Evolutionary conservation across 2,797 vertebrate species (phyloP), one percentile per base, ranked within the genome.

Genomic region (Rhabdophis nuchalis): DNA sequence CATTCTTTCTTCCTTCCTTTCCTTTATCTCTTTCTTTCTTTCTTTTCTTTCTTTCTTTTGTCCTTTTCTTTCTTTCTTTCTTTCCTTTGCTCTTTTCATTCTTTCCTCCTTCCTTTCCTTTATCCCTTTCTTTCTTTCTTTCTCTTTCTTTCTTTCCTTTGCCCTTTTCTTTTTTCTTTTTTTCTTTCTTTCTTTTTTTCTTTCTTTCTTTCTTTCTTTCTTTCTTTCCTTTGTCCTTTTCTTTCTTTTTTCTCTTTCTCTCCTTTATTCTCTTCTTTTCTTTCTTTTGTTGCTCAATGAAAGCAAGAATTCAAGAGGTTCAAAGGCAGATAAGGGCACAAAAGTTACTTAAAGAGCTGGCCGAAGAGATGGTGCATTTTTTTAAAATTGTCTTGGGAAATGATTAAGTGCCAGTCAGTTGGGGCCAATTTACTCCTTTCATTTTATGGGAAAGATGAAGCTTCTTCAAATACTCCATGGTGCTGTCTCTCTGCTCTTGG

Each of bases 251-350:
- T 14, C 5, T 1, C 10, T 1, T 27, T 4, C 1, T 3, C 11
- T 11, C 1, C 27, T 12, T 4, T 9, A 29, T 97, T 95, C 92
- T 94, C 97, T 96, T 5, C 27, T 72, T 16, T 16, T 9, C 5
- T 0, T 96, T 96, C 25, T 4, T 91, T 87, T 64, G 82, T 94
- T 94, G 95, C 95, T 97, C 95, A 95, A 96, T 97, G 97, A 95
- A 97, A 96, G 95, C 95, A 90, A 77, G 96, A 96, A 96, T 97
- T 98, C 97, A 98, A 95, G 97, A 95, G 97, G 96, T 97, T 97
- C 96, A 95, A 94, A 94, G 95, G 94, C 97, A 97, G 95, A 96
- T 95, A 97, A 97, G 96, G 96, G 93, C 97, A 95, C 87, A 93
- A 95, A 96, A 96, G 95, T 92, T 93, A 54, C 88, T 97, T 97